Base-by-base conservation (phyloP, 1,140 invertebrate genomes). In the Sipha flava region DNA sequence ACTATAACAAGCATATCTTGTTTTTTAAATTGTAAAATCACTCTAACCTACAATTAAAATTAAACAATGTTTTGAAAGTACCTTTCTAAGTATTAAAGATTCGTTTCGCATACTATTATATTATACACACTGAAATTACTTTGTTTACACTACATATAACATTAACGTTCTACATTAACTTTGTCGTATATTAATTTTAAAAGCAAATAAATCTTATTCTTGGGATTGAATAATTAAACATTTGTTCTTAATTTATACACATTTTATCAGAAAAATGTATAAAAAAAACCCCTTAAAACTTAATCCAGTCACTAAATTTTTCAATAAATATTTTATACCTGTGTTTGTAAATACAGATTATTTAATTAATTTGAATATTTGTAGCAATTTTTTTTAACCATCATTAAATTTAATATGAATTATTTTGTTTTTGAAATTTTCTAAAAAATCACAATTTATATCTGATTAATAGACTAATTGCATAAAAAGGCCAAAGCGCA, bases 131-230 rank as follows among this genome's bases (percentile, higher is more conserved):
- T 54, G 52, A 77, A 77, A 77, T 57, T 77, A 77, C 73, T 77
- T 59, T 57, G 73, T 77, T 77, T 77, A 77, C 73, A 77, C 73
- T 59, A 52, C 73, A 77, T 77, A 77, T 59, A 77, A 54, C 73
- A 77, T 77, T 21, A 77, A 54, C 16, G 73, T 18, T 77, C 23
- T 23, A 43, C 73, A 77, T 77, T 77, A 77, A 77, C 52, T 77
- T 52, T 31, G 37, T 77, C 52, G 73, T 77, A 37, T 77, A 77
- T 77, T 77, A 21, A 59, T 77, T 77, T 77, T 77, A 77, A 77
- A 77, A 77, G 31, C 34, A 59, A 23, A 77, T 77, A 77, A 77
- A 77, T 77, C 73, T 77, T 77, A 77, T 52, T 77, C 52, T 43
- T 77, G 52, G 73, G 52, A 77, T 77, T 52, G 40, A 77, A 77